Conservation (phyloP, 2,113 vertebrate genomes). For the Paramormyrops kingsleyae region DNA sequence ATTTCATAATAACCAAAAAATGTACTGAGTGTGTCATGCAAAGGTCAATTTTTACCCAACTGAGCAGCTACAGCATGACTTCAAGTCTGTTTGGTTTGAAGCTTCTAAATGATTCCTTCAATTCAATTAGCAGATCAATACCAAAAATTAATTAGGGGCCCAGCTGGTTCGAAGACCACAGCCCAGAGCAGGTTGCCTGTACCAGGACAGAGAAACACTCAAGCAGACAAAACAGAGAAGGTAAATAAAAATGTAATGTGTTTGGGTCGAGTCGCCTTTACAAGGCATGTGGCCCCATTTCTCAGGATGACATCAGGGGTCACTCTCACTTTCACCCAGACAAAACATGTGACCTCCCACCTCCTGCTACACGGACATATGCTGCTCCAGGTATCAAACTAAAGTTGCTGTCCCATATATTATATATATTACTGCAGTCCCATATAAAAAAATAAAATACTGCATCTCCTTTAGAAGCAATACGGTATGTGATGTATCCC, state of each 20-base stretch:
- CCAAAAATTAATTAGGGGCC: not conserved
- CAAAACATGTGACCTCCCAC: not conserved
- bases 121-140: not conserved
- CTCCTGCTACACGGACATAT: not conserved
- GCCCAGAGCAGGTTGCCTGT: not conserved
- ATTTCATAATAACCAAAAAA: not conserved
- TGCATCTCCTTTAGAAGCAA: not conserved
- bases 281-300: not conserved
- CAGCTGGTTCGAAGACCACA: not conserved
- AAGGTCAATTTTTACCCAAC: not conserved
- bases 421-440: not conserved
- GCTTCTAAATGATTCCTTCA: not conserved
- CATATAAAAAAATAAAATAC: not conserved
- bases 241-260: not conserved
- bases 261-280: not conserved
- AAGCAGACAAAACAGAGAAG: not conserved
- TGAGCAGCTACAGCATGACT: not conserved
- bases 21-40: not conserved
- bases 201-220: not conserved
- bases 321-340: not conserved
- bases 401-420: not conserved
- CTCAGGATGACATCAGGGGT: not conserved
- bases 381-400: not conserved
- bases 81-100: not conserved
- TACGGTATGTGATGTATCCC: not conserved